Conservation (phyloP, 2,888 invertebrate genomes). For the Antheraea yamamai region DNA sequence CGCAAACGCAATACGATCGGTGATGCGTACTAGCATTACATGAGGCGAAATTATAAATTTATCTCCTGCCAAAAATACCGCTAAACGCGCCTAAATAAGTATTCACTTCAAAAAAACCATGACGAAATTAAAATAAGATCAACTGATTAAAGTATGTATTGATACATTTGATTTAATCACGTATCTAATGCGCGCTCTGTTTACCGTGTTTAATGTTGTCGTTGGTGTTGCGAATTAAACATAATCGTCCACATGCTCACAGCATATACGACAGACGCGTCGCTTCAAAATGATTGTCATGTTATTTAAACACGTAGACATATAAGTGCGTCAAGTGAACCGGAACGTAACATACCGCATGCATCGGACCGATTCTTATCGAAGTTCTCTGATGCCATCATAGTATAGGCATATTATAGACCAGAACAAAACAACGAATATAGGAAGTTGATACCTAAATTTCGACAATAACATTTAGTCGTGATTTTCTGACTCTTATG, state of each 20-base stretch:
- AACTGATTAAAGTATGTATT: conserved; percentile 33
- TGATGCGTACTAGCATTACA: too few species aligned
- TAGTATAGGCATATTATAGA: too few species aligned
- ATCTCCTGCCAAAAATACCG: too few species aligned
- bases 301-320: not conserved
- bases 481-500: too few species aligned
- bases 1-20: too few species aligned
- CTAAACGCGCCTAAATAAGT: too few species aligned
- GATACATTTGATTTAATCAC: conserved; percentile 47
- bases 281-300: not conserved
- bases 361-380: not conserved
- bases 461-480: too few species aligned
- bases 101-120: not conserved
- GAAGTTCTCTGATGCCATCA: not conserved
- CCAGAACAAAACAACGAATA: too few species aligned
- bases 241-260: not conserved
- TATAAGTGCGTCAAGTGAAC: not conserved
- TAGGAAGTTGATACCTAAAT: too few species aligned
- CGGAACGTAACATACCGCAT: not conserved
- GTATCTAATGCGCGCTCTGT: conserved; percentile 32
- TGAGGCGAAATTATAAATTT: too few species aligned
- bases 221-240: conserved; percentile 14
- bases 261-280: not conserved
- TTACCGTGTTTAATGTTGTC: conserved; percentile 30
- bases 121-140: conserved; percentile 24